A percentile compares a stretch with the other conserved stretches of the same genome.
These are phyloP conservation scores for Magallana angulata DNA, from an alignment of 1,140 invertebrate species.

Conservation along the genomic window DNA sequence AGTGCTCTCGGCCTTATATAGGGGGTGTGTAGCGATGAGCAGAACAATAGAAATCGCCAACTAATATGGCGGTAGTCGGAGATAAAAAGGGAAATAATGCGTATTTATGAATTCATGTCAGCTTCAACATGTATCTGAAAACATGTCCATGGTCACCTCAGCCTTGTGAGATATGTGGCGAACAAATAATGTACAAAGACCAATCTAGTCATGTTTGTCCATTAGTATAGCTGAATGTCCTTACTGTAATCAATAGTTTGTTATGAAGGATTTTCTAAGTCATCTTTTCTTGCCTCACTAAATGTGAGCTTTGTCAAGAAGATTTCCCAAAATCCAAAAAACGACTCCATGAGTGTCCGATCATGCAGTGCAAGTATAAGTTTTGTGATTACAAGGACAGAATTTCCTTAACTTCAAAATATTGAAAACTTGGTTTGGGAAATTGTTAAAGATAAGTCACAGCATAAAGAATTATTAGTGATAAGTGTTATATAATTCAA, in stretches of 20 bases:
- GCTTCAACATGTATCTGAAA: background rate
- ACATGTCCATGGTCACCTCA: background rate
- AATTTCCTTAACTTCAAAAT: too few species aligned
- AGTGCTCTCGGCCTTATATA: too few species aligned
- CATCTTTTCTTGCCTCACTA: background rate
- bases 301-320: background rate
- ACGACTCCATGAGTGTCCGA: background rate
- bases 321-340: background rate
- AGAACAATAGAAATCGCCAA: too few species aligned
- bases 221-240: background rate
- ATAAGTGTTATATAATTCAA: too few species aligned
- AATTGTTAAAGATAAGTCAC: too few species aligned
- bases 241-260: background rate
- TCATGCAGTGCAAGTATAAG: background rate
- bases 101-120: too few species aligned
- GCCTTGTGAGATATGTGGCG: background rate
- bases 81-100: too few species aligned
- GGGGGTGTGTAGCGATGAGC: too few species aligned
- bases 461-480: too few species aligned
- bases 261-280: background rate
- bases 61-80: too few species aligned
- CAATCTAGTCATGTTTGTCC: background rate
- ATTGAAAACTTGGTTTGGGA: too few species aligned
- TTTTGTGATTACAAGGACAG: conserved; percentile 6
- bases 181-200: background rate